Evolutionary conservation across 2,888 invertebrate species (phyloP), one percentile per base, ranked within the genome.

Genomic region (Eupithecia exiguata): DNA sequence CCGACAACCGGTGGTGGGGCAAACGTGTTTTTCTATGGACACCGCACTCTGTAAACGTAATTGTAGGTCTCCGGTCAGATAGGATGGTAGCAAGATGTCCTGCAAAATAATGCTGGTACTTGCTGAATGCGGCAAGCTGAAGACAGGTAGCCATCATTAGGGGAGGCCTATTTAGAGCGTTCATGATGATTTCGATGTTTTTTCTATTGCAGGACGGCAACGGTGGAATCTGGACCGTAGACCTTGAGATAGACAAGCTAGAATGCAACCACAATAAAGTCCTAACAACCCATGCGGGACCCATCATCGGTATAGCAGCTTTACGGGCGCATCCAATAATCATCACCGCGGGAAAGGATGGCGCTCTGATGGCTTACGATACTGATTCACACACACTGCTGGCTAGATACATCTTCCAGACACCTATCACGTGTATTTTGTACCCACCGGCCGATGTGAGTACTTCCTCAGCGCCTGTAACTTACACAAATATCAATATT

Each of bases 231-330:
- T 94, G 94, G 94, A 87, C 87, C 2, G 88, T 90, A 18, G 94
- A 94, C 63, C 78, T 92, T n/a, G 94, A 94, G 72, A 87, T 94
- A 58, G 94, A 94, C 74, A 93, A 93, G 79, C 80, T 92, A 53
- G 89, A 92, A 74, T 93, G 93, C 77, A 80, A 90, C 81, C 89
- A 93, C 77, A 86, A 78, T 0, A 92, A 92, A 80, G 84, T 96
- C 68, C 95, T 97, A 79, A 95, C 95, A 0, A 96, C 96, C 80
- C 98, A 98, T 82, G 97, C 98, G 0, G 98, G 98, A 0, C 91
- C 95, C 1, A 95, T 98, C 0, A 92, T 95, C 0, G 96, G 96
- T 5, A 95, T 97, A 86, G 96, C 95, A 36, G 90, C 95, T 0
- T 95, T 97, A 18, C 96, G 97, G 0, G 95, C 96, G 75, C 96